phyloP scores from a whole-genome alignment of 2,888 invertebrate genomes.

The Macaria liturata region DNA sequence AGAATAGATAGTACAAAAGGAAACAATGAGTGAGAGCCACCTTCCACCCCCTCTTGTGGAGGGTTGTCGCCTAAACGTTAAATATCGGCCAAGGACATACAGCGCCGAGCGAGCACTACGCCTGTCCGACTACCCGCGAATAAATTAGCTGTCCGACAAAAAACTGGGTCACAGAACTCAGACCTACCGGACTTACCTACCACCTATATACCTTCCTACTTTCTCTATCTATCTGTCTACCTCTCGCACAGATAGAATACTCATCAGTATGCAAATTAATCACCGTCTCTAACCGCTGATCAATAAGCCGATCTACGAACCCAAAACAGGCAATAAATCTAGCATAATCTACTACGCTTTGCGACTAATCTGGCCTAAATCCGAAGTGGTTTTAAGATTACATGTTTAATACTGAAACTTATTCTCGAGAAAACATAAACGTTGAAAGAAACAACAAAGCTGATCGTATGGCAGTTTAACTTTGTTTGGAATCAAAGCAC shows the following conservation, averaged over 20 bases:
- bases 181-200: too few species aligned
- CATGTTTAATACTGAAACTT: not conserved
- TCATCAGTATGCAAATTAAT: conserved; percentile 11
- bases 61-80: conserved; percentile 64
- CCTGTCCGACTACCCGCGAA: conserved; percentile 44
- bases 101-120: conserved; percentile 40
- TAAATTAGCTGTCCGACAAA: conserved; percentile 43
- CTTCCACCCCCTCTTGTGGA: conserved; percentile 42
- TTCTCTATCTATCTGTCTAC: conserved; percentile 15
- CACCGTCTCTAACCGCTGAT: conserved; percentile 7
- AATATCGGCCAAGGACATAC: conserved; percentile 74
- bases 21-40: conserved; percentile 64
- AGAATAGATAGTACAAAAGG: conserved; percentile 55
- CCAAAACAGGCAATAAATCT: conserved; percentile 13
- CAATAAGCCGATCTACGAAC: conserved; percentile 11
- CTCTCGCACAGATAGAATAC: conserved; percentile 27
- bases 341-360: conserved; percentile 5
- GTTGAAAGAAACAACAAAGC: not conserved
- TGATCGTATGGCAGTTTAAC: conserved; percentile 19
- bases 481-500: conserved; percentile 11
- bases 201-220: too few species aligned
- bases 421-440: conserved; percentile 1
- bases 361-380: conserved; percentile 9
- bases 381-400: conserved; percentile 9
- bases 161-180: conserved; percentile 42